Evolutionary conservation across 2,113 vertebrate genomes (phyloP).

Genomic region (Lycaon pictus): DNA sequence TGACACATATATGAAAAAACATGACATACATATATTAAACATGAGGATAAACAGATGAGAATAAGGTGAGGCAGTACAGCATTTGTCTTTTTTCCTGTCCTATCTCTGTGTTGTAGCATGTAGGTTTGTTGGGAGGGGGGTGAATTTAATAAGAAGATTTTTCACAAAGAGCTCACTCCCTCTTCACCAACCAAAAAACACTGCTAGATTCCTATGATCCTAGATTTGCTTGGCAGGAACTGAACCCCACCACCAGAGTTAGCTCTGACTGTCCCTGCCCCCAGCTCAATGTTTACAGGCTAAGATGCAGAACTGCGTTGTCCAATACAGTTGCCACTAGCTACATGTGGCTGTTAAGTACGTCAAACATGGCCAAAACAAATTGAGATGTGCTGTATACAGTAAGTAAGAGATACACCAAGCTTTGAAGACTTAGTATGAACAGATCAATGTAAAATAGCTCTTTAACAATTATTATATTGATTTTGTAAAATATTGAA

Average conservation of each 20-base stretch:
- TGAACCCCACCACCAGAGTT: background rate
- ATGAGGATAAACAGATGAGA: background rate
- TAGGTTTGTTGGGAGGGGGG: background rate
- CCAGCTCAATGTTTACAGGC: background rate
- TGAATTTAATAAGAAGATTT: background rate
- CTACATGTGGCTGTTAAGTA: background rate
- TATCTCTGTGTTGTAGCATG: background rate
- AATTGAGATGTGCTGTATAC: background rate
- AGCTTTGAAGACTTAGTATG: background rate
- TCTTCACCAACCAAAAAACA: background rate
- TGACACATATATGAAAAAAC: background rate
- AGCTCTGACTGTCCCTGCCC: background rate
- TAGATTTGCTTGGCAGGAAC: background rate
- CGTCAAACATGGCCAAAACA: background rate
- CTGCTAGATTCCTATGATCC: background rate
- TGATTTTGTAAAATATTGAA: background rate
- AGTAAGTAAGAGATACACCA: background rate
- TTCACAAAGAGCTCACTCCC: background rate
- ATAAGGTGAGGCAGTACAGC: background rate
- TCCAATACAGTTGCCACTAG: background rate
- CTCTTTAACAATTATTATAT: conserved; percentile 9
- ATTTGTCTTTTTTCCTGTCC: background rate
- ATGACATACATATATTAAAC: background rate
- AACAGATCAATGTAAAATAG: background rate
- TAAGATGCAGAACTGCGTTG: background rate